Evolutionary conservation across 64 coral and sea anemone species (phyloP), one percentile per base, ranked within the genome.

Genomic region (Dendrophyllia cribrosa): DNA sequence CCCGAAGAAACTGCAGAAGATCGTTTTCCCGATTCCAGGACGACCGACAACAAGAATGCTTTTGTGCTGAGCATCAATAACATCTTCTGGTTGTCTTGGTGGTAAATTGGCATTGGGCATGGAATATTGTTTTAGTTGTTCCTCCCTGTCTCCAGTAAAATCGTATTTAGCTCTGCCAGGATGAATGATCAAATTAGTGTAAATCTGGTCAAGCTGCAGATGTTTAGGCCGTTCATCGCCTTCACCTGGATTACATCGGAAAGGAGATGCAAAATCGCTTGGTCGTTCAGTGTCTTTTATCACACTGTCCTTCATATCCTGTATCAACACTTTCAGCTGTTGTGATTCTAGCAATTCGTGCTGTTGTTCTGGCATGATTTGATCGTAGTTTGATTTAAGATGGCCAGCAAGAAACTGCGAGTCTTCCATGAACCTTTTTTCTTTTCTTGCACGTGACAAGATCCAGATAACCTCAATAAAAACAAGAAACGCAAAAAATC

Each of bases 11-110:
- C 76, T 87, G 59, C 53, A 70, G 9, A 93, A 78, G 1, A 93
- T 20, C 9, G 83, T 93, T 58, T 93, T 93, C 51, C 91, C 91
- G 43, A 93, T 72, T 0, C 91, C 91, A 67, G 62, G 81, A 47
- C 91, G 83, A 2, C 91, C 91, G 24, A 63, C 71, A 46, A 93
- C 11, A 43, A 83, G 92, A 74, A 94, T 45, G 20, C 58, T 89
- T 65, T 75, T 94, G 20, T 83, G 47, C 4, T 74, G 6, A n/a
- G 63, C 67, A 48, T 24, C 66, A 76, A 83, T 48, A 2, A 52
- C 23, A 20, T 51, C 67, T 53, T 52, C 12, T 43, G 26, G 16
- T 0, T 12, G 55, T 89, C 51, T 47, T n/a, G 21, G 34, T 4
- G 66, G 44, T 82, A 16, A 14, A 1, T 71, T 45, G 13, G 20